Base-by-base conservation (phyloP, 2,113 vertebrate species). In the Tragelaphus strepsiceros region DNA sequence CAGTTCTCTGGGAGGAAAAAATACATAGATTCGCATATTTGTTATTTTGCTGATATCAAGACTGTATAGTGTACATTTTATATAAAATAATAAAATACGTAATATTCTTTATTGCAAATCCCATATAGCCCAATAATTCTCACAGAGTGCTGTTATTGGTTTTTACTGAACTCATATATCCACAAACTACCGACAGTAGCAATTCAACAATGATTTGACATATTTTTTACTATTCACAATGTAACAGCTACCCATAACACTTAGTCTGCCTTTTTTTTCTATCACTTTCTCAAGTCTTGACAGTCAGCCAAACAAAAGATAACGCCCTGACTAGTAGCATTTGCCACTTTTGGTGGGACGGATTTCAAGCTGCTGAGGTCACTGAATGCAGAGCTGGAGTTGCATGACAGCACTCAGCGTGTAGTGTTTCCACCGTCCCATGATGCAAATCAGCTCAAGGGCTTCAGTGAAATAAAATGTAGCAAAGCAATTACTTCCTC, bases 361-460 rank as follows among this genome's bases (percentile, higher is more conserved):
- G 4, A 32, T 81, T 39, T 67, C 51, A 59, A 39, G 32, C 81
- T 51, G 6, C 58, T 9, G 11, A 35, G 30, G 14, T 62, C 30
- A 8, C 35, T 6, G 16, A 43, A 7, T 15, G 8, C 21, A 26
- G 49, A 35, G n/a, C 43, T 39, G n/a, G 94, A 49, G 17, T n/a
- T 8, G 10, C 1, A 0, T n/a, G 49, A 14, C 1, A 11, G 14
- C 53, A 43, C 3, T 17, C 51, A 9, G 16, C 3, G 2, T 10
- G 30, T 21, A 49, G 7, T 2, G 9, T 17, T 67, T 21, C 43
- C 26, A 13, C 19, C 28, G 0, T 10, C 30, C 6, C 2, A 30
- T 0, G 6, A n/a, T 7, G 15, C 3, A 21, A 67, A 19, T 39
- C 58, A 28, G 10, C 22, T 1, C 59, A 58, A 53, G 32, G 30